Conservation (phyloP, 2,797 vertebrate genomes). For the Falco biarmicus region DNA sequence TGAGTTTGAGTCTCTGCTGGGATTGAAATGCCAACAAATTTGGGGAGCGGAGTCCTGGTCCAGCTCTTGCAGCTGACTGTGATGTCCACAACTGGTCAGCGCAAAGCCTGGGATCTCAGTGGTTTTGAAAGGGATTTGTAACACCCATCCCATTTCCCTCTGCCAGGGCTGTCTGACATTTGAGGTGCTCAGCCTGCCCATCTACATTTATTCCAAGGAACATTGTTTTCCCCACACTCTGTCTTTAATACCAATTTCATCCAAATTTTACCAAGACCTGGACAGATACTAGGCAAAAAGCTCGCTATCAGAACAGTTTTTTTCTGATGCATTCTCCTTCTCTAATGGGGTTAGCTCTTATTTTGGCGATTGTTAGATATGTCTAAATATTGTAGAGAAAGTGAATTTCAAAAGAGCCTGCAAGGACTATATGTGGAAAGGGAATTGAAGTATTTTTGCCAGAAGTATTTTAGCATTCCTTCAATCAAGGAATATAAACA, state of each 20-base stretch:
- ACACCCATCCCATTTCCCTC: not conserved
- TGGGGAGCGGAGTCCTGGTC: not conserved
- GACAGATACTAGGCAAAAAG: not conserved
- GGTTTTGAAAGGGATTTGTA: not conserved
- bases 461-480: constrained; percentile 52
- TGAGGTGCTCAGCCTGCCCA: not conserved
- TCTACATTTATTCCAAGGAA: not conserved
- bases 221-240: not conserved
- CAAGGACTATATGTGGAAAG: not conserved
- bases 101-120: not conserved
- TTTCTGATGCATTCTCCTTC: not conserved
- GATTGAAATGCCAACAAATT: not conserved
- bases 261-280: not conserved
- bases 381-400: not conserved
- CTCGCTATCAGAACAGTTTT: not conserved
- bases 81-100: not conserved
- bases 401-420: constrained; percentile 9
- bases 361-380: not conserved
- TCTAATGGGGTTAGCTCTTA: not conserved
- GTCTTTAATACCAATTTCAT: not conserved
- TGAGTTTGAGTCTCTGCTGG: not conserved
- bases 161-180: not conserved
- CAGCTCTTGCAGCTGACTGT: constrained; percentile 5
- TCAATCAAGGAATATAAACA: constrained; percentile 59
- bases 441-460: constrained; percentile 27